Evolutionary conservation across 2,797 vertebrate species (phyloP).

Genomic region (Clamator glandarius): DNA sequence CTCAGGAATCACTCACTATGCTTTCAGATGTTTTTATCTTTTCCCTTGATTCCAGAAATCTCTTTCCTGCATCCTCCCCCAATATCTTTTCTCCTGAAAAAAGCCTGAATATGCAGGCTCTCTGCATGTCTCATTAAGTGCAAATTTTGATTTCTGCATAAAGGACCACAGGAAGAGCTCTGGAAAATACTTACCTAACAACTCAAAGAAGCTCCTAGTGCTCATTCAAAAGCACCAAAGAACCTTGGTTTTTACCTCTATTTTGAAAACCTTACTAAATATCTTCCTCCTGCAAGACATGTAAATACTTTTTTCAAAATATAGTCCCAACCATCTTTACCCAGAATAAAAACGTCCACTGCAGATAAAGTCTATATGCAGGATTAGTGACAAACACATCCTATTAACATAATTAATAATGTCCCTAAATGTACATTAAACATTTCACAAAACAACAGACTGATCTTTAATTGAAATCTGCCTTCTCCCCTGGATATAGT

Average conservation of each 20-base stretch:
- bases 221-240: not conserved
- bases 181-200: not conserved
- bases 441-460: not conserved
- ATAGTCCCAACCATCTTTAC: not conserved
- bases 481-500: not conserved
- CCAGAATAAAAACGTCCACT: not conserved
- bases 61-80: not conserved
- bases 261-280: not conserved
- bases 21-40: not conserved
- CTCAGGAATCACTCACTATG: not conserved
- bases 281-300: not conserved
- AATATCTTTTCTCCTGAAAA: not conserved
- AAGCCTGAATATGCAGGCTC: not conserved
- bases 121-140: not conserved
- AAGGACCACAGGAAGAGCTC: not conserved
- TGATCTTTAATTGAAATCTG: slow-evolving; percentile 12
- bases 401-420: not conserved
- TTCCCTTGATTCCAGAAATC: not conserved
- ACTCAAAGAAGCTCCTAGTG: not conserved
- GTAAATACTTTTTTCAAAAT: not conserved
- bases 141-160: too few species aligned
- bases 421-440: not conserved
- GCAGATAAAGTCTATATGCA: not conserved
- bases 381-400: not conserved
- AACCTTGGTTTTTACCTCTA: not conserved